Evolutionary conservation across 2,113 vertebrate genomes (phyloP).

Genomic region (Ptilonorhynchus violaceus): DNA sequence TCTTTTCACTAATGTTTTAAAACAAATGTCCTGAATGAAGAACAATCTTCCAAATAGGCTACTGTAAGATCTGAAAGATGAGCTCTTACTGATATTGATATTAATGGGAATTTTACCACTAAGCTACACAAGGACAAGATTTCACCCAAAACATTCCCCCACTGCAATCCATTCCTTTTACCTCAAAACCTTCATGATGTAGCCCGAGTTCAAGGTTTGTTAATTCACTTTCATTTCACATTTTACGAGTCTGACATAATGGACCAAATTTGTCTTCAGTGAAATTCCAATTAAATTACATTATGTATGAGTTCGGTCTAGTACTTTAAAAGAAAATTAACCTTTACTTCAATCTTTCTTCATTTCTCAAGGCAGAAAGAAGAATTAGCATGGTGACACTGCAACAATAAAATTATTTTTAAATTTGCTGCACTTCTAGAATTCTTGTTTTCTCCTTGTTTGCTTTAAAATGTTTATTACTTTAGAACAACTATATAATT

Average conservation of each 20-base stretch:
- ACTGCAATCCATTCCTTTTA: not conserved
- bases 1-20: not conserved
- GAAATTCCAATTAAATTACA: conserved; percentile 43
- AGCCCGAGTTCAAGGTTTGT: not conserved
- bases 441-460: not conserved
- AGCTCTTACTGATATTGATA: not conserved
- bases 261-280: conserved; percentile 21
- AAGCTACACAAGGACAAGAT: not conserved
- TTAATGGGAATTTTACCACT: not conserved
- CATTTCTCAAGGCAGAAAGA: not conserved
- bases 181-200: not conserved
- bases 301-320: not conserved
- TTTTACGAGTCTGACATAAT: conserved; percentile 23
- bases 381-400: not conserved
- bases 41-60: not conserved
- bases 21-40: not conserved
- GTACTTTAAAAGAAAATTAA: conserved; percentile 51
- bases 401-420: not conserved
- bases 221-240: conserved; percentile 15
- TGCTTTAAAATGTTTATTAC: not conserved
- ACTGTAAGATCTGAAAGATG: not conserved
- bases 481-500: not conserved
- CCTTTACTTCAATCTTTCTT: not conserved
- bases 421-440: not conserved
- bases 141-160: not conserved